Evolutionary conservation across 2,888 invertebrate species (phyloP), one percentile per base, ranked within the genome.

Genomic region (Lasioglossum lativentre): DNA sequence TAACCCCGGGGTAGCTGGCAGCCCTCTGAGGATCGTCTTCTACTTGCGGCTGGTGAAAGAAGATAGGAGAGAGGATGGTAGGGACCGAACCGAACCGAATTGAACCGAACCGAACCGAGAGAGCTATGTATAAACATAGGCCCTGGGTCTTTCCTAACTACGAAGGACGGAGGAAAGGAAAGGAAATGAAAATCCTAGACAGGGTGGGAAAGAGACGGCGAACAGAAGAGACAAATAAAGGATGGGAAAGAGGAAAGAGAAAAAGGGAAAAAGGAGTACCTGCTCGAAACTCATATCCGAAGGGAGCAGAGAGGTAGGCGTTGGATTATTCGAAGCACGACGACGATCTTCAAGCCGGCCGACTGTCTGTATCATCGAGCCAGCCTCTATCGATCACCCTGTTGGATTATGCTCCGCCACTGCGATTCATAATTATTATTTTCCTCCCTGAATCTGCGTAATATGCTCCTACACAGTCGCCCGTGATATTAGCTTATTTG

Each of bases 291-390:
- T 87, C 86, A 85, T 86, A 91, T 87, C 81, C 83, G 82, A 84
- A 88, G 88, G 86, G 80, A 84, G 78, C 71, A 68, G 82, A 75
- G 66, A 83, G 80, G 82, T 88, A 89, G 88, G 85, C 88, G 89
- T 87, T 90, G 92, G 93, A 94, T 94, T 94, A 94, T 94, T 94
- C 93, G 92, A 89, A 80, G 92, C 93, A 93, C 92, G 93, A 92
- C 92, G 92, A 92, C 91, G 91, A 92, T 91, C 91, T 90, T 87
- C 77, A 84, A 90, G 86, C 89, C 85, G 80, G 86, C 86, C 89
- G 91, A 92, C 88, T 91, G 89, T 88, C 88, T 90, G 86, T 89
- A 90, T 88, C 84, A 85, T 86, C 80, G 89, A 92, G 91, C 89
- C 86, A 87, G 88, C 83, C 86, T 59, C 81, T 90, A 93, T 93